phyloP scores from a whole-genome alignment of 2,113 vertebrate species.

The Nothocercus julius region DNA sequence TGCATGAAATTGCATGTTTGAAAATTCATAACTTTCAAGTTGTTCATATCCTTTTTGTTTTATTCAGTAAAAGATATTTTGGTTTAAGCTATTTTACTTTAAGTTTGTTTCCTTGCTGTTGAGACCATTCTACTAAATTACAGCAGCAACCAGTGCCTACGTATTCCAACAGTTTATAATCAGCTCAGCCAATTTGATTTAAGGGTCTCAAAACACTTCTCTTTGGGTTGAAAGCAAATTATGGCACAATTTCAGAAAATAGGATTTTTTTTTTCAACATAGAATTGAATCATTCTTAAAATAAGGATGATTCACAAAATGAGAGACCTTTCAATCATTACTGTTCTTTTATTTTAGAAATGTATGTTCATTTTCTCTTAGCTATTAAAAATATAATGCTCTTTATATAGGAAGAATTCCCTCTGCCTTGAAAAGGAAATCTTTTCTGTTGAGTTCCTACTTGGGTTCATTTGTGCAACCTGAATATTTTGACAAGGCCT shows the following conservation, averaged over 20 bases:
- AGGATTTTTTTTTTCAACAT: background rate
- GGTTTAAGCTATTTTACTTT: background rate
- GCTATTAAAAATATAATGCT: background rate
- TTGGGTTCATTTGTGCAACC: slow-evolving; percentile 2
- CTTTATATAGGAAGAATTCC: background rate
- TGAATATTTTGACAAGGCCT: slow-evolving; percentile 36
- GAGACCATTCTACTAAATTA: background rate
- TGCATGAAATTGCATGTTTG: background rate
- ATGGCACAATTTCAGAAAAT: slow-evolving; percentile 4
- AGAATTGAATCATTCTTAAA: background rate
- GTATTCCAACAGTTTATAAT: background rate
- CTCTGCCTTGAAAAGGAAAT: background rate
- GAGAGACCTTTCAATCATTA: background rate
- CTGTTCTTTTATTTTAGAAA: background rate
- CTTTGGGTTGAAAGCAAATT: background rate
- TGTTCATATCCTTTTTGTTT: background rate
- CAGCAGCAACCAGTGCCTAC: background rate
- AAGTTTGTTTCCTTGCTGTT: background rate
- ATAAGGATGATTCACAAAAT: background rate
- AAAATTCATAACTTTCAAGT: slow-evolving; percentile 13
- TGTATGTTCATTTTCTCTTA: background rate
- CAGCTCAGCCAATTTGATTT: background rate
- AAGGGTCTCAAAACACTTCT: background rate
- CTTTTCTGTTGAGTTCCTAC: background rate
- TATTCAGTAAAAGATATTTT: background rate